phyloP scores from a whole-genome alignment of 2,888 invertebrate species.

The Pilophorus perplexus region DNA sequence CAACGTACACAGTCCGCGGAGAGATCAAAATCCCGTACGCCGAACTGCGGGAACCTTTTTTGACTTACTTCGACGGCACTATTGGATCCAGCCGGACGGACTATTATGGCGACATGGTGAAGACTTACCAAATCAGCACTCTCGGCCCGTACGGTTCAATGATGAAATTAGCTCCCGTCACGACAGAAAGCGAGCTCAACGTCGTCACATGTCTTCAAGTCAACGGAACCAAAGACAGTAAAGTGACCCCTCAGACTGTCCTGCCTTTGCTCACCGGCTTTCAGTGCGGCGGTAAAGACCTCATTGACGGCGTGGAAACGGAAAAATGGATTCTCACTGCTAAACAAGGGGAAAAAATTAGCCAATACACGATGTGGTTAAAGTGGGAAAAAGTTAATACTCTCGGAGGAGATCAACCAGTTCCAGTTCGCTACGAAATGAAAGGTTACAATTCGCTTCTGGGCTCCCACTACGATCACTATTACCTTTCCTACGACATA shows the following conservation, averaged over 20 bases:
- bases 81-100: constrained; percentile 82
- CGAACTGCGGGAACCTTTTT: constrained; percentile 88
- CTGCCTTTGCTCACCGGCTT: constrained; percentile 79
- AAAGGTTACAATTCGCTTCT: constrained; percentile 84
- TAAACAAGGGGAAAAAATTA: constrained; percentile 72
- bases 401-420: constrained; percentile 51
- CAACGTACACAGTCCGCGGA: constrained; percentile 72
- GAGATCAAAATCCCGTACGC: constrained; percentile 86
- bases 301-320: constrained; percentile 66
- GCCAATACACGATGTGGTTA: constrained; percentile 87
- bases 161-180: constrained; percentile 81
- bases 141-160: constrained; percentile 66
- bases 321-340: constrained; percentile 75
- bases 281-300: constrained; percentile 63
- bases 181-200: constrained; percentile 71
- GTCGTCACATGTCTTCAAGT: constrained; percentile 76
- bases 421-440: constrained; percentile 88
- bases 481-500: constrained; percentile 75
- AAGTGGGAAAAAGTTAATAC: constrained; percentile 57
- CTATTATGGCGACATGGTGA: constrained; percentile 92
- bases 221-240: constrained; percentile 66
- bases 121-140: constrained; percentile 76
- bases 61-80: constrained; percentile 77
- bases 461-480: constrained; percentile 96
- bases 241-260: constrained; percentile 70